Base-by-base conservation (phyloP, 2,888 invertebrate species). In the Selenia dentaria region DNA sequence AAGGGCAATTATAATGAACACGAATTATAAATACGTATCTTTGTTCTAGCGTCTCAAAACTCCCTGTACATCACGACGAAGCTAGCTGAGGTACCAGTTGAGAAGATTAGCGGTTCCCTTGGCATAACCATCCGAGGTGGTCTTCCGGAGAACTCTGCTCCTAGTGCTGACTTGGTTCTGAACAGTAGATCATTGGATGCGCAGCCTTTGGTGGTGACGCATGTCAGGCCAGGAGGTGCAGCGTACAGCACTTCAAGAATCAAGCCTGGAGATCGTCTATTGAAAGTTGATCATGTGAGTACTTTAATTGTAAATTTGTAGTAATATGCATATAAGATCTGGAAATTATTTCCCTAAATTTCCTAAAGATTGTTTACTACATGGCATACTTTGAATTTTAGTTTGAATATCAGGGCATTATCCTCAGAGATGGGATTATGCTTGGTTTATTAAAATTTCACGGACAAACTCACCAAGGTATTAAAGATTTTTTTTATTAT, bases 241-340 rank as follows among this genome's bases (percentile, higher is more conserved):
- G 97, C 98, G 1, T 96, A 97, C 57, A 96, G 96, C 68, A 96
- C 96, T 46, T 97, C 98, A 0, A 94, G 97, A 52, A 94, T 98
- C 54, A 95, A 97, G 75, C 94, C 96, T 18, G 98, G 98, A 1
- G 98, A 98, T 79, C 93, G 98, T 13, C 87, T 98, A 14, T 71
- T 98, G 47, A 96, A 96, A 59, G 96, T 98, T 36, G 97, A 98
- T 80, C 94, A 95, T 78, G 93, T 93, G 72, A 92, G 92, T 88
- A 5, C 2, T 3, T 13, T 24, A 18, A n/a, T n/a, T n/a, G n/a
- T n/a, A n/a, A n/a, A n/a, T n/a, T n/a, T n/a, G n/a, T n/a, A n/a
- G n/a, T n/a, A n/a, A n/a, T n/a, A n/a, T n/a, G n/a, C n/a, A n/a
- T n/a, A n/a, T n/a, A n/a, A n/a, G n/a, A n/a, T n/a, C n/a, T n/a